Percentiles rank a stretch among this genome's conserved stretches.
Evolutionary conservation across 2,113 vertebrate species (phyloP).

Genomic region (Lepisosteus oculatus): DNA sequence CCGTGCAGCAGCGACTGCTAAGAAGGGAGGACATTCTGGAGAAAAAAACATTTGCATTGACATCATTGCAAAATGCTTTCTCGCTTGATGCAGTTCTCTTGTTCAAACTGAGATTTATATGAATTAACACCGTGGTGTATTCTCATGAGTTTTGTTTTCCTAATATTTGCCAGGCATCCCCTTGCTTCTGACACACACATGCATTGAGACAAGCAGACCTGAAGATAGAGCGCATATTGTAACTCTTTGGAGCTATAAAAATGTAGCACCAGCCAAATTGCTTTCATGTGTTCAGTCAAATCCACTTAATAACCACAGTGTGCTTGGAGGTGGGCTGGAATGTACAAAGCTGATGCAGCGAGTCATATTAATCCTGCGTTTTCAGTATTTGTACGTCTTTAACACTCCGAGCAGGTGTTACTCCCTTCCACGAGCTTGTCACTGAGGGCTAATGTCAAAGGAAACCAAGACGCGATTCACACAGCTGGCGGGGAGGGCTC

Average conservation of each 20-base stretch:
- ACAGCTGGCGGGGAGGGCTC: conserved; percentile 16
- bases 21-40: no score
- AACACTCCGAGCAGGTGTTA: conserved; percentile 19
- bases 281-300: conserved; percentile 13
- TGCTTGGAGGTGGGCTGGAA: conserved; percentile 18
- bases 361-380: conserved; percentile 20
- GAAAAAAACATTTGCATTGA: no score
- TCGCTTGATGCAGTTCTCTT: no score
- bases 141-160: no score
- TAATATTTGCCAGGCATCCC: no score
- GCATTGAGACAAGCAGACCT: no score
- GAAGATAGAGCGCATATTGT: not conserved
- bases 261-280: not conserved
- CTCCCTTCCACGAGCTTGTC: conserved; percentile 31
- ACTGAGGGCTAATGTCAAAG: conserved; percentile 40
- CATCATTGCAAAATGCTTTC: no score
- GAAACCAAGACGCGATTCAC: conserved; percentile 39
- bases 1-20: no score
- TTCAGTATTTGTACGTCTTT: conserved; percentile 12
- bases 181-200: no score
- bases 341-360: conserved; percentile 21
- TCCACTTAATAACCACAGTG: conserved; percentile 6
- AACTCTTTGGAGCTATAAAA: not conserved
- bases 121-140: no score
- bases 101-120: no score